Evolutionary conservation across 2,888 invertebrate genomes (phyloP).

Genomic region (Beris morrisii): DNA sequence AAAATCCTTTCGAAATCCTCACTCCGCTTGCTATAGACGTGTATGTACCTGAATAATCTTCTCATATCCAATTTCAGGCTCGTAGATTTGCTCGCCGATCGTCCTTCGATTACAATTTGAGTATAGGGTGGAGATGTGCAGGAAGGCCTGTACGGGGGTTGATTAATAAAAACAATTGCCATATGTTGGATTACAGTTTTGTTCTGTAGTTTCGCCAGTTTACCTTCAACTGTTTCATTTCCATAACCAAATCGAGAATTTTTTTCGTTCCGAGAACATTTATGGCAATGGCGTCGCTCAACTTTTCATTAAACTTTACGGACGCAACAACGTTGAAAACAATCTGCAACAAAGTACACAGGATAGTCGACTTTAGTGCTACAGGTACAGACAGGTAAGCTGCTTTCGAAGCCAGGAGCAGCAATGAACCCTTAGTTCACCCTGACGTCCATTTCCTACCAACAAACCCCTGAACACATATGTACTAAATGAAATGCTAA

Average conservation of each 20-base stretch:
- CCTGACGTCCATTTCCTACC: no score
- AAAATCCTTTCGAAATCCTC: not conserved
- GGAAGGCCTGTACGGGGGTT: constrained; percentile 49
- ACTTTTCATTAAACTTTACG: constrained; percentile 57
- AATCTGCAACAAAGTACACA: constrained; percentile 45
- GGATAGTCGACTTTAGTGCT: no score
- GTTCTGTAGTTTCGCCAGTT: not conserved
- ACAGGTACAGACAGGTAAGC: no score
- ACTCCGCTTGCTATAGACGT: not conserved
- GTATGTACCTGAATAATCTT: constrained; percentile 54
- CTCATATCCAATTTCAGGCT: constrained; percentile 56
- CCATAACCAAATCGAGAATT: constrained; percentile 55
- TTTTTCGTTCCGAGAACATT: constrained; percentile 57
- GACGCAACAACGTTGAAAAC: constrained; percentile 58
- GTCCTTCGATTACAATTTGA: constrained; percentile 56
- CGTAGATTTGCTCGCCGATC: constrained; percentile 56
- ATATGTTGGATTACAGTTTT: no score
- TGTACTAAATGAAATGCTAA: constrained; percentile 27
- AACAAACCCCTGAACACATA: no score
- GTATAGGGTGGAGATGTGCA: constrained; percentile 56
- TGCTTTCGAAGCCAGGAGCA: no score
- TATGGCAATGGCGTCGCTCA: constrained; percentile 56
- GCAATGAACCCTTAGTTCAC: no score
- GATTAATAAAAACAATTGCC: no score
- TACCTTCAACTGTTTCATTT: constrained; percentile 55